These are phyloP conservation scores for Leucopternis melanops DNA, from an alignment of 2,113 vertebrate genomes.

Conservation along the genomic window DNA sequence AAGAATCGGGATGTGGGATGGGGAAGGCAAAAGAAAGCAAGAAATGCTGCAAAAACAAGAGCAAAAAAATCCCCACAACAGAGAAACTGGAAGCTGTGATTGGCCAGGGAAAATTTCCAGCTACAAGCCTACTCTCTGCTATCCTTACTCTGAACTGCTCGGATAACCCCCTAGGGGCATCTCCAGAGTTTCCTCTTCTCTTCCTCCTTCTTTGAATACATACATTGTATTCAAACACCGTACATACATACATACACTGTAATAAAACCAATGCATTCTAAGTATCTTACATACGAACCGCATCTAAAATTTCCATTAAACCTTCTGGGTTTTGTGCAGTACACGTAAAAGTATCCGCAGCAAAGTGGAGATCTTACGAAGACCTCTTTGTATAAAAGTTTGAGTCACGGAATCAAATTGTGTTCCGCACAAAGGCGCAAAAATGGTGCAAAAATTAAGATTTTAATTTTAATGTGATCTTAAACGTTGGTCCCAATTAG, in stretches of 20 bases:
- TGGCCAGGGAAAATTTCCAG: neutral
- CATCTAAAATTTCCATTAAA: neutral
- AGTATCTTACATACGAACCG: neutral
- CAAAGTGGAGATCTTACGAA: neutral
- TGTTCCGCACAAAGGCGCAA: neutral
- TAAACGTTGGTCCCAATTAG: conserved; percentile 50
- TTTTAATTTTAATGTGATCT: conserved; percentile 57
- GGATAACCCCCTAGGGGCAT: neutral
- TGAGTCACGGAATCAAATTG: neutral
- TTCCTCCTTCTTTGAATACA: neutral
- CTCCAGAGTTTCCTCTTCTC: neutral
- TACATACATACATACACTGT: neutral
- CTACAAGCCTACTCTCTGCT: neutral
- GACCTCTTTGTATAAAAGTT: neutral
- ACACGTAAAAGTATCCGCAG: neutral
- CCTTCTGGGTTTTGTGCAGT: neutral
- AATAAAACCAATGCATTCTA: neutral
- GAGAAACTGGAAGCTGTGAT: neutral
- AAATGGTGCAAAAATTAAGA: conserved; percentile 31
- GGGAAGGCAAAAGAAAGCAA: neutral
- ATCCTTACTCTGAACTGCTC: neutral
- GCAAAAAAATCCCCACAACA: neutral
- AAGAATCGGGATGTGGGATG: neutral
- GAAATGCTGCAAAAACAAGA: neutral
- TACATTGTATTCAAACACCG: neutral